phyloP scores from a whole-genome alignment of 1,140 invertebrate genomes.

The Bombus pascuorum region DNA sequence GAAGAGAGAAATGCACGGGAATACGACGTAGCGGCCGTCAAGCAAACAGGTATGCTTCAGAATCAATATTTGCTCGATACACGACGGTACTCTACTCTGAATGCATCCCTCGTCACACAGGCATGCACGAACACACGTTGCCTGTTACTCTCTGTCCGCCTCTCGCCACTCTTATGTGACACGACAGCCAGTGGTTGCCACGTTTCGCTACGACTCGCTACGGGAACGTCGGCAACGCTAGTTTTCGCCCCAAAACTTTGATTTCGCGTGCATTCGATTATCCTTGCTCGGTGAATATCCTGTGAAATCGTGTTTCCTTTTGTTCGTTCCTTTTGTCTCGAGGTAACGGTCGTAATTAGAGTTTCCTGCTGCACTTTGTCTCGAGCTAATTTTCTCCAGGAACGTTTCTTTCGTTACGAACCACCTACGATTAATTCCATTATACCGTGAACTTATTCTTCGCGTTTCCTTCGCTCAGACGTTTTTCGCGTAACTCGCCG shows the following conservation, averaged over 20 bases:
- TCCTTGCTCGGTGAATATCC: not conserved
- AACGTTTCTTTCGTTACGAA: not conserved
- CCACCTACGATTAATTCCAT: not conserved
- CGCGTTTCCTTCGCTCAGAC: not conserved
- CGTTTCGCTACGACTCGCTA: constrained; percentile 28
- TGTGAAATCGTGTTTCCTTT: too few species aligned
- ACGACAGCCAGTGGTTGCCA: constrained; percentile 30
- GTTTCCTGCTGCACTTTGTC: not conserved
- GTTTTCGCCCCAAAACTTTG: constrained; percentile 16
- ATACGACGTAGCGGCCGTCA: constrained; percentile 51
- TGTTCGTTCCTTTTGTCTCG: too few species aligned
- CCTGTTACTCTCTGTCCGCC: constrained; percentile 43
- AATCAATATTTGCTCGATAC: constrained; percentile 79
- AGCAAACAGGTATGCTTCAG: constrained; percentile 76
- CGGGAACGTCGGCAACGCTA: constrained; percentile 5
- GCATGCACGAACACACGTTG: constrained; percentile 49
- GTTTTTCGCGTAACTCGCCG: not conserved
- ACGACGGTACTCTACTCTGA: constrained; percentile 68
- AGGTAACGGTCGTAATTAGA: not conserved
- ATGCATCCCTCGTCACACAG: constrained; percentile 69
- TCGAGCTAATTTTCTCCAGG: not conserved
- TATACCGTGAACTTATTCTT: not conserved
- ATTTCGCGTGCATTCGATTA: constrained; percentile 35
- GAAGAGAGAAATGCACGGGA: constrained; percentile 37
- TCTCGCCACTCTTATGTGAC: constrained; percentile 56